A percentile compares a stretch with the other conserved stretches of the same genome.
Conservation (phyloP, 2,888 invertebrate genomes). For the Athalia cordata region DNA sequence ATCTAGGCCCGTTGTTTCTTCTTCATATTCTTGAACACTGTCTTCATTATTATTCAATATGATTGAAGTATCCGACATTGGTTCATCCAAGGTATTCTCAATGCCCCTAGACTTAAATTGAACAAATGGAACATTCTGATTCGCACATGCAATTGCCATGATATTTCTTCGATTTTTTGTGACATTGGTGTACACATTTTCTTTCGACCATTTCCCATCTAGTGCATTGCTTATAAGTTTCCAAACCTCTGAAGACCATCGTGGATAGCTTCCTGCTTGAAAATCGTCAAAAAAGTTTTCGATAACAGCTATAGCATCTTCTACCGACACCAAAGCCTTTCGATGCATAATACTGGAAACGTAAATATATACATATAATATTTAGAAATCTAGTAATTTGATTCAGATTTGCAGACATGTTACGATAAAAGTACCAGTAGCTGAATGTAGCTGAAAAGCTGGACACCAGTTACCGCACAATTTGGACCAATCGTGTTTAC, state of each 20-base stretch:
- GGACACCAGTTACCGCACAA: too few relatives aligned
- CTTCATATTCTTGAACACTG: slow-evolving; percentile 24
- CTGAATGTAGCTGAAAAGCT: too few relatives aligned
- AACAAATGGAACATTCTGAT: slow-evolving; percentile 27
- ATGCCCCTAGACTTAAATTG: slow-evolving; percentile 18
- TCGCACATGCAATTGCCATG: slow-evolving; percentile 33
- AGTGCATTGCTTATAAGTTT: slow-evolving; percentile 8
- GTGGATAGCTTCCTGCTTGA: slow-evolving; percentile 18
- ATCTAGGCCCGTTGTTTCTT: slow-evolving; percentile 28
- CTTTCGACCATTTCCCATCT: not conserved
- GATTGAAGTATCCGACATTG: slow-evolving; percentile 13
- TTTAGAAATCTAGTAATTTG: too few relatives aligned
- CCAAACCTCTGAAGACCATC: slow-evolving; percentile 13
- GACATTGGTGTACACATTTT: slow-evolving; percentile 22
- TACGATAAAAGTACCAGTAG: too few relatives aligned
- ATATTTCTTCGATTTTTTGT: slow-evolving; percentile 23
- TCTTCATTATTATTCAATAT: slow-evolving; percentile 12
- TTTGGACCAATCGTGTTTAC: too few relatives aligned
- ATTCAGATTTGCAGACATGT: too few relatives aligned
- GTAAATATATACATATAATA: not conserved
- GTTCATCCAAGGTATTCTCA: slow-evolving; percentile 28
- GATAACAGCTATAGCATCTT: slow-evolving; percentile 1
- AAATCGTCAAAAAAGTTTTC: slow-evolving; percentile 22
- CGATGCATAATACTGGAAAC: slow-evolving; percentile 19
- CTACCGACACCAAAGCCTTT: slow-evolving; percentile 10